Percentiles rank a stretch among this genome's conserved stretches.
phyloP scores from a whole-genome alignment of 2,888 invertebrate genomes.

The Aphodius sticticus region DNA sequence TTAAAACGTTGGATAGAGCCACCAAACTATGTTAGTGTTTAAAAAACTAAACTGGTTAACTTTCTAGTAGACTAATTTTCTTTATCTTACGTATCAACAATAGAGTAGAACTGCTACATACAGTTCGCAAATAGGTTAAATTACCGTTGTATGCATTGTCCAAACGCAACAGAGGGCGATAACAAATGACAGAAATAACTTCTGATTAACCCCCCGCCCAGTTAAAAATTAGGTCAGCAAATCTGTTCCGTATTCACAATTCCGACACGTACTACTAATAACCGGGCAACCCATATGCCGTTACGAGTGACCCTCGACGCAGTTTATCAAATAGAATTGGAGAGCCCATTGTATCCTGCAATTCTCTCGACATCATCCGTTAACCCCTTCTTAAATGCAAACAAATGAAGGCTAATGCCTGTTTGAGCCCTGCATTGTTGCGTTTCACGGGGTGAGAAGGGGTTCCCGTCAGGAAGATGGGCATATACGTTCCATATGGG shows the following conservation, averaged over 20 bases:
- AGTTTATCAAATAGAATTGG: neutral
- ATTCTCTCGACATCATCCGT: slow-evolving; percentile 26
- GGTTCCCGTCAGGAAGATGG: neutral
- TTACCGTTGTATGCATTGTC: neutral
- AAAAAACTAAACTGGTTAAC: too few species aligned
- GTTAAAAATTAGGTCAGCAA: neutral
- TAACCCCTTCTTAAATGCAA: slow-evolving; percentile 41
- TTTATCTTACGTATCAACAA: too few species aligned
- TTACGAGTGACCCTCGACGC: neutral
- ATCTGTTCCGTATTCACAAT: neutral
- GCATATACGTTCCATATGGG: neutral
- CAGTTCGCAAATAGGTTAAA: too few species aligned
- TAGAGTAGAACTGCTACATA: too few species aligned
- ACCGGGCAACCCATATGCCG: neutral
- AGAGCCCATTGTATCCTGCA: neutral
- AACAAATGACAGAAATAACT: neutral
- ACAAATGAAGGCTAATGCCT: slow-evolving; percentile 39
- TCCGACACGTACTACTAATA: neutral
- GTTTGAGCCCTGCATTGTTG: slow-evolving; percentile 19
- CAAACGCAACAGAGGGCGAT: neutral
- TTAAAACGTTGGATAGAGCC: too few species aligned
- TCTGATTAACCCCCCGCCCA: neutral
- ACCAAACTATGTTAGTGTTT: too few species aligned
- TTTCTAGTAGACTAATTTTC: too few species aligned
- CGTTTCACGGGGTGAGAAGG: neutral